A percentile compares a stretch with the other conserved stretches of the same genome.
Conservation (phyloP, 2,797 vertebrate genomes). For the Brotula barbata region DNA sequence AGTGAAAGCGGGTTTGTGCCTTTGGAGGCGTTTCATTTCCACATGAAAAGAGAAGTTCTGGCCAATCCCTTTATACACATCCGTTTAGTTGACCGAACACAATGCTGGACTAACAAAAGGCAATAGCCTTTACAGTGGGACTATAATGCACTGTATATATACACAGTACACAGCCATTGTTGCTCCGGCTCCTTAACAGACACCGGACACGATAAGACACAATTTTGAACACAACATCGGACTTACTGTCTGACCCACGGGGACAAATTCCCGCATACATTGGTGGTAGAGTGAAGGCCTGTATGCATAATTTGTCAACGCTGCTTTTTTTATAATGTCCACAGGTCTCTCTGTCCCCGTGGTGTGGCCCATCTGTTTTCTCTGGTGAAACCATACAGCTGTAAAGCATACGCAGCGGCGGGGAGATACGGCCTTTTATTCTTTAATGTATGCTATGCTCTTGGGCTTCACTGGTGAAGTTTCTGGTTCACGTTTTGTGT, state of each 20-base stretch:
- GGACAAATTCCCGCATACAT: constrained; percentile 68
- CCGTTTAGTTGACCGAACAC: constrained; percentile 67
- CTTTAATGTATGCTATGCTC: constrained; percentile 73
- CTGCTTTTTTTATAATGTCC: constrained; percentile 65
- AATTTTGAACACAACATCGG: constrained; percentile 51
- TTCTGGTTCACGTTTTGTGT: constrained; percentile 71
- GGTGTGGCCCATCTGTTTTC: constrained; percentile 74
- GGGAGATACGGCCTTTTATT: constrained; percentile 55
- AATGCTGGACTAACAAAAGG: constrained; percentile 70
- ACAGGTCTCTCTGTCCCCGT: constrained; percentile 62
- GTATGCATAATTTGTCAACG: constrained; percentile 71
- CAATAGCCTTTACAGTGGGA: constrained; percentile 62
- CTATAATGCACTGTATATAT: constrained; percentile 66
- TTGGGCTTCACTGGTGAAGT: constrained; percentile 70
- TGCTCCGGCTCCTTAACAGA: constrained; percentile 58
- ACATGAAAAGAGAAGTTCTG: constrained; percentile 76
- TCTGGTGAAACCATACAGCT: constrained; percentile 67
- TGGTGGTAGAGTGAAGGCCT: constrained; percentile 27
- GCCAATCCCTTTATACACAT: constrained; percentile 77
- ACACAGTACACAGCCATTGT: constrained; percentile 57
- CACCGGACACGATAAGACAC: constrained; percentile 67
- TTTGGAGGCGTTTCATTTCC: constrained; percentile 73
- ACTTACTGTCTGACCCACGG: constrained; percentile 61
- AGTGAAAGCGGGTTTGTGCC: constrained; percentile 71
- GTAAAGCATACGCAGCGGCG: constrained; percentile 59